Evolutionary conservation across 2,113 vertebrate genomes (phyloP), one percentile per base, ranked within the genome.

Genomic region (Corythornis madagascariensis): DNA sequence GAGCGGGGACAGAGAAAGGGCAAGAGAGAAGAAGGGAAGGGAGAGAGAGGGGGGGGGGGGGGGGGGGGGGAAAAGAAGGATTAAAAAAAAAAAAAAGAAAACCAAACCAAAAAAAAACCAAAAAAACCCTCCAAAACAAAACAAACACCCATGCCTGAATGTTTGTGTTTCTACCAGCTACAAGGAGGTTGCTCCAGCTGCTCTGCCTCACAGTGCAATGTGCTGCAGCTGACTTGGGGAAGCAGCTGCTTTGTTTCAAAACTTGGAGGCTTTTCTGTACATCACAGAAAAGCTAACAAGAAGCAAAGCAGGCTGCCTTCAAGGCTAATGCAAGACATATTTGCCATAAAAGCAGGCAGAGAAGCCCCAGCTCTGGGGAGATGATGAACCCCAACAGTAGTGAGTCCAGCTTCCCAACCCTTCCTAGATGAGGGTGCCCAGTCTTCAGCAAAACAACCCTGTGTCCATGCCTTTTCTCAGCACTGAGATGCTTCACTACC

Each of bases 181-280:
- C 4, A 35, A 48, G 70, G 79, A 48, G 72, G 79, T 53, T 88
- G 86, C 85, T 94, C 65, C 87, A 92, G 84, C 94, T 82, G 92
- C 97, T 95, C 56, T 16, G 24, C 65, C 60, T 95, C 75, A 52
- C 45, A 16, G 69, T 42, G 57, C 89, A 80, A n/a, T 73, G 60
- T 24, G 43, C 86, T 93, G 28, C 88, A 95, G 91, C 94, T 89
- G 90, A 92, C 43, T 38, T 35, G 53, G 61, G 26, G 26, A 94
- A 70, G 71, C 97, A 96, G 97, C 96, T 97, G 97, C 95, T 96
- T 92, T 45, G 0, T 56, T 83, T 97, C 96, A 96, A 93, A 33
- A 86, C 60, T 88, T 19, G 8, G 75, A 93, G 78, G 79, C 87
- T 96, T 95, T 92, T 92, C 79, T 71, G 12, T 11, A 25, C 75